Conservation (phyloP, 2,113 vertebrate species). For the Macquaria ambigua region DNA sequence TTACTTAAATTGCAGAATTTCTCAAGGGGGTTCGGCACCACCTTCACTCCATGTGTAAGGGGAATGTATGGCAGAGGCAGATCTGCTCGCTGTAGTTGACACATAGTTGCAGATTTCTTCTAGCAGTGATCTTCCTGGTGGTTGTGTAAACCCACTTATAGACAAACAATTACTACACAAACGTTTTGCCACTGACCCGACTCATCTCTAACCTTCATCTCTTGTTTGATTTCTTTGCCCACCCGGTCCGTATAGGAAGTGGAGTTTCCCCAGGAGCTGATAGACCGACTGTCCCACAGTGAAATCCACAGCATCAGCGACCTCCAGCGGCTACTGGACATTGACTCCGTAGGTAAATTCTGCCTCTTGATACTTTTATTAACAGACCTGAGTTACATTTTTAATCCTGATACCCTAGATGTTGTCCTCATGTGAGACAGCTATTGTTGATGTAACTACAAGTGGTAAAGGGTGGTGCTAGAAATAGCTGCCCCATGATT, state of each 20-base stretch:
- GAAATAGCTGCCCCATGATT: constrained; percentile 19
- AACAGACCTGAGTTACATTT: constrained; percentile 33
- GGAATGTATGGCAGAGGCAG: neutral
- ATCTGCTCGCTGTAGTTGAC: constrained; percentile 32
- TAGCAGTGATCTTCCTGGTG: neutral
- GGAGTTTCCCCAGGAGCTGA: constrained; percentile 95
- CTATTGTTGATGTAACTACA: constrained; percentile 10
- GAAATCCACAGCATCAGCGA: constrained; percentile 99
- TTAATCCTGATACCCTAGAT: neutral
- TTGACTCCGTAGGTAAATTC: constrained; percentile 99
- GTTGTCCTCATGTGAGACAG: constrained; percentile 16
- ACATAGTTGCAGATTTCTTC: constrained; percentile 20
- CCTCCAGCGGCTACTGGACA: constrained; percentile 98
- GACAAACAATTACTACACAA: constrained; percentile 23
- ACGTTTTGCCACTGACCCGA: constrained; percentile 26
- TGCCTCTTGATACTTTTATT: constrained; percentile 81
- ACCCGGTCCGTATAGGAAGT: constrained; percentile 85
- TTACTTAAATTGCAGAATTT: neutral
- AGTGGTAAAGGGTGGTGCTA: neutral
- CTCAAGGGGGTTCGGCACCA: neutral
- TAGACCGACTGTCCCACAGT: constrained; percentile 94
- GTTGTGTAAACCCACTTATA: constrained; percentile 15
- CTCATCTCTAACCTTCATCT: constrained; percentile 60
- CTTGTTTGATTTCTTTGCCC: constrained; percentile 59
- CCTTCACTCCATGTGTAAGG: neutral